These are phyloP conservation scores for Amphiduros pacificus DNA, from an alignment of 2,888 invertebrate genomes.

Conservation along the genomic window DNA sequence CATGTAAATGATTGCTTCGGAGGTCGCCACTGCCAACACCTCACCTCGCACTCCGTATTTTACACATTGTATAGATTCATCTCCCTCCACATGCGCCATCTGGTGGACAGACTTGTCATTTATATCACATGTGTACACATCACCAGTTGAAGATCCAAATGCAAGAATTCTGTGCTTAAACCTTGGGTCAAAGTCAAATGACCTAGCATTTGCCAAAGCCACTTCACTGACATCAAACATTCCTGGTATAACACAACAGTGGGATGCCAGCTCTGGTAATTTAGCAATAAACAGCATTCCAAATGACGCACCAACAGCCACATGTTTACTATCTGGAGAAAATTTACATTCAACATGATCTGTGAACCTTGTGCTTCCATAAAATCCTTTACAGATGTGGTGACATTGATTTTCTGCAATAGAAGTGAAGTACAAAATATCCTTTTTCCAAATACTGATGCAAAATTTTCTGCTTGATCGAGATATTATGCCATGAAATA, in stretches of 20 bases:
- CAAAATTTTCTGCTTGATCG: constrained; percentile 31
- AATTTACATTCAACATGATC: constrained; percentile 43
- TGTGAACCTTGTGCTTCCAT: constrained; percentile 25
- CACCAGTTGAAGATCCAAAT: constrained; percentile 29
- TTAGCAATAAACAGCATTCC: constrained; percentile 34
- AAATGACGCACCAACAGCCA: constrained; percentile 37
- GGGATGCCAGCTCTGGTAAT: constrained; percentile 18
- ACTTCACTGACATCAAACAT: constrained; percentile 26
- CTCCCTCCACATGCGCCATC: not conserved
- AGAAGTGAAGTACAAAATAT: not conserved
- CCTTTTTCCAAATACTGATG: constrained; percentile 12
- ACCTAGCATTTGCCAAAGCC: constrained; percentile 32
- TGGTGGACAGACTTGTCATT: too few relatives aligned
- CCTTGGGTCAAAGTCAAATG: constrained; percentile 45
- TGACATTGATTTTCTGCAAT: constrained; percentile 26
- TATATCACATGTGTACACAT: constrained; percentile 3
- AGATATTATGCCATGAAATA: constrained; percentile 35
- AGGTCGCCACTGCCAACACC: constrained; percentile 7
- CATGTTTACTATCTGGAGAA: constrained; percentile 39
- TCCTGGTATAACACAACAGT: constrained; percentile 36
- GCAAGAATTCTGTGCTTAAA: constrained; percentile 34
- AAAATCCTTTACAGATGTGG: constrained; percentile 30
- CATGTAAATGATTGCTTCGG: constrained; percentile 31
- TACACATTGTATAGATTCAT: not conserved
- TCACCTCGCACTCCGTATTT: not conserved